Evolutionary conservation across 2,113 vertebrate genomes (phyloP), one percentile per base, ranked within the genome.

Genomic region (Pimephales promelas): DNA sequence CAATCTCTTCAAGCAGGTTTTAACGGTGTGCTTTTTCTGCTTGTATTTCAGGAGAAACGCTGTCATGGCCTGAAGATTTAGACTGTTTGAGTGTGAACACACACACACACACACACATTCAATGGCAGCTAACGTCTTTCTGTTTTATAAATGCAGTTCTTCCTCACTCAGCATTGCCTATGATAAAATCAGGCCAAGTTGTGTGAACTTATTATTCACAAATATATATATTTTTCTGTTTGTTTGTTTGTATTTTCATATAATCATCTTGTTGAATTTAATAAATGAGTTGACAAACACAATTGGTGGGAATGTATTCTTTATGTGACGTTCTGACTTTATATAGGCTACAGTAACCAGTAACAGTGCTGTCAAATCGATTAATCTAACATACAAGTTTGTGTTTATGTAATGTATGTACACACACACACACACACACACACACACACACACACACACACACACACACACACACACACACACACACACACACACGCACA

Each of bases 41-140:
- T 80, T 68, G 18, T n/a, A 31, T 81, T 83, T 3, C 80, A 88
- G 84, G 56, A 28, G 8, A 56, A 78, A 34, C 28, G 31, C 54
- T 88, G 87, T 57, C 20, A 81, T 7, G 62, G 0, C 31, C 59
- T 64, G 76, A 85, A 54, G 20, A 4, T 10, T 43, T 5, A 11
- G 43, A 1, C 2, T 18, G 3, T 31, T 77, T 74, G 52, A 47
- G 8, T 57, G 31, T 57, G 31, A 52, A 9, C n/a, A 43, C 47
- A 81, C 57, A 61, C 20, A 7, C n/a, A 40, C 18, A 45, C 24
- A 73, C 4, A 28, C 26, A 4, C 13, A 13, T 7, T 43, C 9
- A 72, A 75, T 64, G 82, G 86, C 82, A 87, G 86, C 86, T 87
- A 24, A 59, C 56, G n/a, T 54, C 34, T 70, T 70, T 22, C 34